Evolutionary conservation across 2,113 vertebrate species (phyloP), one percentile per base, ranked within the genome.

Genomic region (Chelonoidis abingdonii): DNA sequence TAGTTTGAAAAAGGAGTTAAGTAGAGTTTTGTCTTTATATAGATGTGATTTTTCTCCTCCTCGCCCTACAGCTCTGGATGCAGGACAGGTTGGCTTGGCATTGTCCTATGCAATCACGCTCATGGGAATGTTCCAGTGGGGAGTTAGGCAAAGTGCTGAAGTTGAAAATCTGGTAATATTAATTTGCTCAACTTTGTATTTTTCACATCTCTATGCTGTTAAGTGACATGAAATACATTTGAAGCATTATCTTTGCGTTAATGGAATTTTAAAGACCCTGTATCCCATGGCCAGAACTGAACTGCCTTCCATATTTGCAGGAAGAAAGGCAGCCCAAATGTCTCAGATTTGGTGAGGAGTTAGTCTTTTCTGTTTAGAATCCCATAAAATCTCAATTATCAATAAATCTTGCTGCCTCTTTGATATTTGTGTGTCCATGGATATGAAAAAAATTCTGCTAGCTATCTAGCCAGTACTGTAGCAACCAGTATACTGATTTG

Each of bases 41-140:
- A 4, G 57, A 59, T 84, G 84, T 1, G 29, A 65, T 89, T 89
- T 38, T 65, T 49, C 44, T 90, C 62, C 80, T 1, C 65, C 82
- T 94, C 89, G 54, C 84, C 25, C 13, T 59, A 13, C 95, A 99
- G 99, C 97, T 83, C 72, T 99, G 96, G 98, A 99, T 8, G 98
- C 99, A 0, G 99, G 99, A 44, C 98, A 99, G 87, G 99, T 99
- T 78, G 99, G 99, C 75, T 95, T 99, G 96, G 98, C 99, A 0
- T 97, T 99, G 27, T 99, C 99, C 88, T 99, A 99, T 2, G 98
- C 99, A 22, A 97, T 99, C 83, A 99, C 99, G 0, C 98, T 99
- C 75, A 99, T 99, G 97, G 99, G 99, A 89, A 99, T 99, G 93
- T 99, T 99, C 97, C 99, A 99, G 98, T 99, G 99, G 99, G 99